phyloP scores from a whole-genome alignment of 2,888 invertebrate genomes.

The Metellina segmentata region DNA sequence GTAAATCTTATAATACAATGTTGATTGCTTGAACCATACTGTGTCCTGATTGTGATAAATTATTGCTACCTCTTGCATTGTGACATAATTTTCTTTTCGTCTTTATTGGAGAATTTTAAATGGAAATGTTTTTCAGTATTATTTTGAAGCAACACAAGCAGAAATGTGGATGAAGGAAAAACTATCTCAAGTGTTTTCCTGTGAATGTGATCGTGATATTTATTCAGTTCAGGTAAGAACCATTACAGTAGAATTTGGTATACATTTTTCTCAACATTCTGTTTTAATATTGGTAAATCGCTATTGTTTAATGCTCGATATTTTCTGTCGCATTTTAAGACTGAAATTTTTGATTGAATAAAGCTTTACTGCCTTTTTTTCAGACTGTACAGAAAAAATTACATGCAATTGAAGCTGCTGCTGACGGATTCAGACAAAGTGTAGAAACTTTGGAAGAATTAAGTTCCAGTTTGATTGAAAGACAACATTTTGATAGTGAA shows the following conservation, averaged over 20 bases:
- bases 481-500: constrained; percentile 89
- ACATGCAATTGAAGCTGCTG: constrained; percentile 90
- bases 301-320: not conserved
- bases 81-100: too few species aligned
- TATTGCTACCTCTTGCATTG: too few species aligned
- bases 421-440: constrained; percentile 88
- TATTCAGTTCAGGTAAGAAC: constrained; percentile 85
- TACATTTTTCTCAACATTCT: not conserved
- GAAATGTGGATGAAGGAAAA: constrained; percentile 95
- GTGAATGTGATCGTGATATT: constrained; percentile 94
- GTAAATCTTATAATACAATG: too few species aligned
- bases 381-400: constrained; percentile 89
- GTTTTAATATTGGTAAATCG: not conserved
- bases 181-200: constrained; percentile 86
- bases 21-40: too few species aligned
- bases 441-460: constrained; percentile 87
- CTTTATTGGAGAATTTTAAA: too few species aligned
- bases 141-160: constrained; percentile 93
- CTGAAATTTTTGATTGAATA: too few species aligned
- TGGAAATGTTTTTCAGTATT: constrained; percentile 85
- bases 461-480: constrained; percentile 84
- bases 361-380: not conserved
- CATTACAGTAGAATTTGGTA: not conserved
- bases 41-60: too few species aligned
- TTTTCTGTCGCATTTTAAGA: too few species aligned